Conservation (phyloP, 2,888 invertebrate species). For the Drosophila anomalata region DNA sequence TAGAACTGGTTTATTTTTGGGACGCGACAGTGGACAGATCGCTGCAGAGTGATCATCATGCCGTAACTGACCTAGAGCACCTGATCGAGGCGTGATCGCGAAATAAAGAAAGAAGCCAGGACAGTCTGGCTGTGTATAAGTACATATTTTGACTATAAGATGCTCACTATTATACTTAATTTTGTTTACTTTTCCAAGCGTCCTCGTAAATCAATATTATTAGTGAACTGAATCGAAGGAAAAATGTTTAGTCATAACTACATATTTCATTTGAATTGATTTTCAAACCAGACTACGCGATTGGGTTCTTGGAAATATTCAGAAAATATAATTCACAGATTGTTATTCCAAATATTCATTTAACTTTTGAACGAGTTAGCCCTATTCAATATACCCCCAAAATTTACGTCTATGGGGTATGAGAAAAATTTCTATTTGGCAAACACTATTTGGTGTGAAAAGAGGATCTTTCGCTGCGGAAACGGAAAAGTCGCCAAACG, state of each 20-base stretch:
- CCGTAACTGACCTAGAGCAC: slow-evolving; percentile 81
- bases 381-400: background rate
- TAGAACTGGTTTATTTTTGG: slow-evolving; percentile 66
- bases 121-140: background rate
- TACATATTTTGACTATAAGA: slow-evolving; percentile 2
- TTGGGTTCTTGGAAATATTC: background rate
- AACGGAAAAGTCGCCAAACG: slow-evolving; percentile 25
- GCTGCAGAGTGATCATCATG: slow-evolving; percentile 39
- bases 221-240: background rate
- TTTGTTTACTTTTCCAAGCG: slow-evolving; percentile 25
- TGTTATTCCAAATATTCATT: no score
- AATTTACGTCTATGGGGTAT: slow-evolving; percentile 1
- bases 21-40: slow-evolving; percentile 23
- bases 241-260: background rate
- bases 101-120: slow-evolving; percentile 17
- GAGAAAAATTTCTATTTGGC: slow-evolving; percentile 14
- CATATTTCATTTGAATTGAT: background rate
- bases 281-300: background rate
- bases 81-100: slow-evolving; percentile 78
- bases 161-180: slow-evolving; percentile 5
- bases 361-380: no score
- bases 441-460: slow-evolving; percentile 1
- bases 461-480: slow-evolving; percentile 28
- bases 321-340: background rate
- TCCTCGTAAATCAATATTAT: slow-evolving; percentile 15